Evolutionary conservation across 2,113 vertebrate genomes (phyloP).

Genomic region (Sinocyclocheilus grahami): DNA sequence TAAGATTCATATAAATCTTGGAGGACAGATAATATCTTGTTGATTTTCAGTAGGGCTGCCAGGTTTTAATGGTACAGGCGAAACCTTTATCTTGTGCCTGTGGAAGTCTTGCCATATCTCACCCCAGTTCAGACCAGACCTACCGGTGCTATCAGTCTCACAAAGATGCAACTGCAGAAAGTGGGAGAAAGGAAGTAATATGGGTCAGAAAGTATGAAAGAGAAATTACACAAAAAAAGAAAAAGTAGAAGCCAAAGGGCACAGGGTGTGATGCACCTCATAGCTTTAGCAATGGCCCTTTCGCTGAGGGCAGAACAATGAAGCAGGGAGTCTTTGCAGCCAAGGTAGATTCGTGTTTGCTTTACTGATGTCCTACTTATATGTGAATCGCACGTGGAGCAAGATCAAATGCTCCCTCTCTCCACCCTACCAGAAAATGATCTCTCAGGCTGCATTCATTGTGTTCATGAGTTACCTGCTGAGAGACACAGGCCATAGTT

Average conservation of each 20-base stretch:
- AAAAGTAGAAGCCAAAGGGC: background rate
- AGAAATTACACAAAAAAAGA: background rate
- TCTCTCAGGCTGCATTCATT: slow-evolving; percentile 20
- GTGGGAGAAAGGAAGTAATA: background rate
- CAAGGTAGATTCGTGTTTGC: slow-evolving; percentile 39
- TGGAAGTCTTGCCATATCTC: background rate
- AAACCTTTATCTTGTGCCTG: slow-evolving; percentile 7
- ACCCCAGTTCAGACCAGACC: background rate
- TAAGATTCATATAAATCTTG: slow-evolving; percentile 6
- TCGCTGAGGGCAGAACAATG: slow-evolving; percentile 20
- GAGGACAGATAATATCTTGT: background rate
- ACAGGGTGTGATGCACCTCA: background rate
- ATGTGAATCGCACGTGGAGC: background rate
- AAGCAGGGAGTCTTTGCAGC: background rate
- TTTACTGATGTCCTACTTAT: slow-evolving; percentile 54
- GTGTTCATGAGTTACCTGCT: slow-evolving; percentile 39
- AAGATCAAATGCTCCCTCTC: background rate
- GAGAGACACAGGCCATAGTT: slow-evolving; percentile 19
- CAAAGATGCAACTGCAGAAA: background rate
- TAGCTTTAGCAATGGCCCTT: slow-evolving; percentile 11
- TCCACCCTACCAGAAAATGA: too few species aligned
- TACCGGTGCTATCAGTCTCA: background rate
- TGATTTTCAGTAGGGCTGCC: background rate
- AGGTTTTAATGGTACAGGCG: background rate
- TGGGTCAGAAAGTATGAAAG: background rate